Evolutionary conservation across 2,888 invertebrate species (phyloP), one percentile per base, ranked within the genome.

Genomic region (Acanthosoma haemorrhoidale): DNA sequence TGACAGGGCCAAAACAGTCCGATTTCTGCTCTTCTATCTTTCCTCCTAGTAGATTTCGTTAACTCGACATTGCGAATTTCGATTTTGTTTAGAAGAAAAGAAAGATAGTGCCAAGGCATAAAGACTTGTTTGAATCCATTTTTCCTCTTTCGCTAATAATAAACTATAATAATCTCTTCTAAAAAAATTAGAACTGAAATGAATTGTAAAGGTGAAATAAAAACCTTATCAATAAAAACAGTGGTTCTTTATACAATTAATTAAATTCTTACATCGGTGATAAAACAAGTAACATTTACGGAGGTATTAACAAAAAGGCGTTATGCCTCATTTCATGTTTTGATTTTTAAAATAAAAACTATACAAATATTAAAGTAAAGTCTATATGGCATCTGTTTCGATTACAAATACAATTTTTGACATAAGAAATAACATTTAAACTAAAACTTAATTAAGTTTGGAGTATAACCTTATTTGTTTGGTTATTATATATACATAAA

Each of bases 351-450:
- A 67, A 67, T 57, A 67, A 66, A 60, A 66, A 43, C 39, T 67
- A 67, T 67, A 67, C 67, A 67, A 32, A 29, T 38, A 51, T 32
- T n/a, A 57, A 67, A 57, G 67, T 67, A 67, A 67, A 67, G 64
- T 67, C 67, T 29, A 43, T 67, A 67, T 67, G 67, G 67, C 67
- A 67, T 67, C 67, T 67, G 39, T 31, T 34, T 34, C 13, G 60
- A 67, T 39, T 64, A 61, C 21, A 15, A 64, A 64, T 41, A 41
- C 16, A 41, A 61, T n/a, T 8, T 4, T 61, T 16, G n/a, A 61
- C 21, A 36, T 38, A 36, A 51, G 29, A 51, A 25, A 51, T 25
- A 41, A 16, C 39, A 43, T 43, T 51, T 51, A 51, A 25, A 51
- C 51, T 51, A 51, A n/a, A 5, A 5, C 32, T 60, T 60, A 60